Evolutionary conservation across 1,140 invertebrate genomes (phyloP), one percentile per base, ranked within the genome.

Genomic region (Leptinotarsa undecemlineata): DNA sequence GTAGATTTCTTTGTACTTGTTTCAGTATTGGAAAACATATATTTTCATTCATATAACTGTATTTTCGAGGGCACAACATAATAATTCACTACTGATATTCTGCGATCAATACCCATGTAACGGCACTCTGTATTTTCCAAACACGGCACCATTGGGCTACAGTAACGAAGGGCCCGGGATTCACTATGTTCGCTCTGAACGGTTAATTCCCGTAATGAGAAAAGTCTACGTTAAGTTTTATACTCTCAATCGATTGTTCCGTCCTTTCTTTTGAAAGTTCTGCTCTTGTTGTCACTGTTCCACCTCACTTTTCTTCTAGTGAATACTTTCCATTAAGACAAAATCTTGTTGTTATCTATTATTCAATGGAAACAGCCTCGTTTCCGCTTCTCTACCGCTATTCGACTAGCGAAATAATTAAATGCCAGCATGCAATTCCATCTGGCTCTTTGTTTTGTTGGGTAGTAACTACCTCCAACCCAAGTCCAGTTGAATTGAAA

Each of bases 171-270:
- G 33, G 51, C 51, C 4, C 17, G 51, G n/a, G 51, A 57, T 57
- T 57, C 51, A 57, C 51, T 57, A 17, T 57, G 51, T 57, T 19
- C 51, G 17, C 51, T 57, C 51, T 57, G 51, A 19, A 68, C 33
- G 42, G 66, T 47, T 42, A 68, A 68, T 68, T 68, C 42, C 15
- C 14, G 42, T 42, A 68, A 68, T 42, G 33, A 42, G 66, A 26
- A 42, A 19, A 68, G 42, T 68, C 66, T n/a, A 17, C 66, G 48
- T 68, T 68, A 68, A 68, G 23, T 68, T 68, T 20, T 42, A 68
- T 68, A 4, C 66, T 68, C 42, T 33, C 66, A 19, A 68, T 68
- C 33, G 66, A 68, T 42, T 68, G 23, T 33, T n/a, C 33, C 33
- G 15, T 68, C 42, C 42, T 68, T 68, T 42, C 66, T 42, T 68